These are phyloP conservation scores for Ara ararauna DNA, from an alignment of 2,797 vertebrate genomes.

Conservation along the genomic window DNA sequence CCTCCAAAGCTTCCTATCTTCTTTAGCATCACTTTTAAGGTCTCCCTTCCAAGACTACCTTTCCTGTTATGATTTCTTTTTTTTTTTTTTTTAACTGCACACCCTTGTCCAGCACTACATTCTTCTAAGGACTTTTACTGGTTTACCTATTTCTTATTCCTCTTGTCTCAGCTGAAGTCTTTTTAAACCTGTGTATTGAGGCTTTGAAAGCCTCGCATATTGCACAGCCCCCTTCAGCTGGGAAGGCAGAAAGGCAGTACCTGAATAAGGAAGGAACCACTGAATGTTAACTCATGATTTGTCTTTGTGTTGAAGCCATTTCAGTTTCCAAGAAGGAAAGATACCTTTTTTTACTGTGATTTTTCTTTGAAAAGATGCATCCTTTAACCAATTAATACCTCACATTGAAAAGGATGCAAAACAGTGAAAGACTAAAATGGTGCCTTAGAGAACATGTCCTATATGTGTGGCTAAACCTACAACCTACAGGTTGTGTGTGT, in stretches of 20 bases:
- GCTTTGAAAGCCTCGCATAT: not conserved
- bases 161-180: not conserved
- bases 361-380: not conserved
- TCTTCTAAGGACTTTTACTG: not conserved
- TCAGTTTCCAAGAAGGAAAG: not conserved
- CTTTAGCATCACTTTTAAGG: not conserved
- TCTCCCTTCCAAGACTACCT: not conserved
- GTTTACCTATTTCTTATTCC: not conserved
- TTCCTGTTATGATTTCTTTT: not conserved
- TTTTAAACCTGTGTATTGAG: not conserved
- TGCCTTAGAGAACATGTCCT: not conserved
- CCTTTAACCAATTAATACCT: not conserved
- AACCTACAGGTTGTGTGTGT: not conserved
- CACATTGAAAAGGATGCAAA: not conserved
- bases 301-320: not conserved
- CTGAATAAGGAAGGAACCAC: not conserved
- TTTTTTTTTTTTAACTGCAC: not conserved
- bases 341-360: not conserved
- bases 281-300: not conserved
- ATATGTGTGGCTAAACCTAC: not conserved
- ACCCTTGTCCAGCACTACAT: not conserved
- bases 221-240: not conserved
- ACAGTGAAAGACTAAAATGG: not conserved
- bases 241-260: not conserved
- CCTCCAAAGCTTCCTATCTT: not conserved